phyloP scores from a whole-genome alignment of 2,113 vertebrate species.

The rabbit (Oryctolagus cuniculus) region mOryCun1.1 NC_091441.1:39767501-39768000 shows the following conservation, averaged over 20 bases:
- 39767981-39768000: not conserved
- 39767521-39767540: not conserved
- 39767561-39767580: not conserved
- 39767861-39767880: not conserved
- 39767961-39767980: not conserved
- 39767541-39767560: not conserved
- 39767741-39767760: slow-evolving; percentile 10
- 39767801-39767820: not conserved
- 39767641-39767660: slow-evolving; percentile 39
- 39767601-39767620: not conserved
- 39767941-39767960: not conserved
- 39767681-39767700: slow-evolving; percentile 1
- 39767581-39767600: not conserved
- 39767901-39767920: not conserved
- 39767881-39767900: slow-evolving; percentile 29
- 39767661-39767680: not conserved
- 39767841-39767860: not conserved
- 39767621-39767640: slow-evolving; percentile 37
- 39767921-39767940: not conserved
- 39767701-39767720: slow-evolving; percentile 13
- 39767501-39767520: not conserved
- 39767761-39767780: slow-evolving; percentile 5
- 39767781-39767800: not conserved
- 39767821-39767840: not conserved
- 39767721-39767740: slow-evolving; percentile 17